These are phyloP conservation scores for Macrotrachela quadricornifera DNA, from an alignment of 1,140 invertebrate genomes.

Conservation along the genomic window DNA sequence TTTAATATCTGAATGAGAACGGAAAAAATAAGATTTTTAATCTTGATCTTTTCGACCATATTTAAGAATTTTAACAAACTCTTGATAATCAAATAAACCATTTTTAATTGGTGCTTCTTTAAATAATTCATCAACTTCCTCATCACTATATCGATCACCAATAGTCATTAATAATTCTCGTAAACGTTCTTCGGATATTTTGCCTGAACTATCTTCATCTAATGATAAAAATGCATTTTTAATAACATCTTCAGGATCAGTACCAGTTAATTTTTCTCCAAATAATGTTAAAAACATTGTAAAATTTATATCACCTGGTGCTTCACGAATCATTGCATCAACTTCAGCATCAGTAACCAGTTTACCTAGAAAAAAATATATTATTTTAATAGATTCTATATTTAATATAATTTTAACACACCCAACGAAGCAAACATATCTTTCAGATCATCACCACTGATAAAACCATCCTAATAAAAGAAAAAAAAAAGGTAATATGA, in stretches of 20 bases:
- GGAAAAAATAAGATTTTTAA: not conserved
- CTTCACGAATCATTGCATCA: constrained; percentile 39
- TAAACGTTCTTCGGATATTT: constrained; percentile 70
- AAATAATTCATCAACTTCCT: constrained; percentile 95
- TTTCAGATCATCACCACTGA: constrained; percentile 93
- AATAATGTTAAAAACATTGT: constrained; percentile 44
- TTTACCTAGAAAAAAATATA: constrained; percentile 22
- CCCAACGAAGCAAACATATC: constrained; percentile 86
- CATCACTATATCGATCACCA: constrained; percentile 84
- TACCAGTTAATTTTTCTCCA: constrained; percentile 39
- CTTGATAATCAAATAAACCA: constrained; percentile 85
- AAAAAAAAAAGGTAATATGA: too few relatives aligned
- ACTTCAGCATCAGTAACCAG: constrained; percentile 35
- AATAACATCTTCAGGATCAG: constrained; percentile 41
- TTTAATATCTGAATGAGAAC: too few relatives aligned
- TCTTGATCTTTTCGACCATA: constrained; percentile 30
- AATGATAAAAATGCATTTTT: constrained; percentile 33
- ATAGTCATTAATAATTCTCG: constrained; percentile 81
- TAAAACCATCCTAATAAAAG: constrained; percentile 56
- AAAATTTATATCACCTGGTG: constrained; percentile 40
- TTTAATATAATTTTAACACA: not conserved
- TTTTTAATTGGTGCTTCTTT: constrained; percentile 86
- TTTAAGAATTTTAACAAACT: constrained; percentile 53
- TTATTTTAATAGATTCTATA: too few relatives aligned
- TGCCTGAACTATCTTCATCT: constrained; percentile 16